These are phyloP conservation scores for Heliconius himera DNA, from an alignment of 1,140 invertebrate species.

Conservation along the genomic window DNA sequence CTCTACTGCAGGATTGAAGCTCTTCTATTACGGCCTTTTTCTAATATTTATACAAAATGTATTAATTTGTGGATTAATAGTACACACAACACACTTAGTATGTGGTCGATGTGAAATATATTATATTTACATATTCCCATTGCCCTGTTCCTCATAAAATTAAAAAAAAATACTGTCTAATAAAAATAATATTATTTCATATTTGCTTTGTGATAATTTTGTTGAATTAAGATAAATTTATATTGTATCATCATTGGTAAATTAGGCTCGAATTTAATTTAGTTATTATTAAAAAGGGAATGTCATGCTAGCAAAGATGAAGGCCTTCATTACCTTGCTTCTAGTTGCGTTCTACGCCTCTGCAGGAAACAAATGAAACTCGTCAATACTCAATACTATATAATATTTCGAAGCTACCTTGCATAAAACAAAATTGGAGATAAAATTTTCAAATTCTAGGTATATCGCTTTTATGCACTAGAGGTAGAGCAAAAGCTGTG, in stretches of 20 bases:
- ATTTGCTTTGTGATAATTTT: background rate
- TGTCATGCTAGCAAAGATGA: conserved; percentile 38
- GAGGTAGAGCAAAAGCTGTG: conserved; percentile 42
- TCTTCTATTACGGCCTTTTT: conserved; percentile 20
- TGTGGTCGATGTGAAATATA: background rate
- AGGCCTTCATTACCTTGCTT: conserved; percentile 39
- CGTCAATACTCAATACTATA: conserved; percentile 41
- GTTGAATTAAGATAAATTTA: background rate
- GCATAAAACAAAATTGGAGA: conserved; percentile 40
- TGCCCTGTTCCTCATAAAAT: background rate
- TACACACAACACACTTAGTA: background rate
- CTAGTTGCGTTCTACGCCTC: conserved; percentile 42
- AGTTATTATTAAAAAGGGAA: conserved; percentile 23
- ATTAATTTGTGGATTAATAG: conserved; percentile 1
- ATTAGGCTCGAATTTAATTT: conserved; percentile 15
- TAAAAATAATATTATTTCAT: background rate
- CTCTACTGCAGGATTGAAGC: conserved; percentile 35
- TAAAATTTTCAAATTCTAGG: conserved; percentile 35
- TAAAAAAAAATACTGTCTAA: background rate
- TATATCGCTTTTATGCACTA: conserved; percentile 42
- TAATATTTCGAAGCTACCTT: conserved; percentile 39
- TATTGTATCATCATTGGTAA: conserved; percentile 8
- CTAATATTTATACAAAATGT: conserved; percentile 13
- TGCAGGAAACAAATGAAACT: conserved; percentile 42
- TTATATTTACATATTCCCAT: background rate